phyloP scores from a whole-genome alignment of 2,797 vertebrate species.

The Thamnophis elegans region DNA sequence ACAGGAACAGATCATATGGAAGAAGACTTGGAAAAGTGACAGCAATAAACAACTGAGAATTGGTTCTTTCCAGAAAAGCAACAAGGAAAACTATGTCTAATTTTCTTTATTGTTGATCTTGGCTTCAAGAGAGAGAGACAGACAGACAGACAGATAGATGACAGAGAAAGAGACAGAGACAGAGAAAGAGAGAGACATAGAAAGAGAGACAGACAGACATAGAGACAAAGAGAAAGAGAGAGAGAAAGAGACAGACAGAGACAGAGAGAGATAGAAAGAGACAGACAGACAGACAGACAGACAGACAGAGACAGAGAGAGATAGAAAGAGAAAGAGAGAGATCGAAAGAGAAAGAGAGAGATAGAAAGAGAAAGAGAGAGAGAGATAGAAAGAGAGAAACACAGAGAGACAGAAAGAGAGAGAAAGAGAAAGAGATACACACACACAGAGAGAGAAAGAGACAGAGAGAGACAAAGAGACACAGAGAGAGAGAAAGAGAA shows the following conservation, averaged over 20 bases:
- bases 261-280: too few species aligned
- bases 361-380: not conserved
- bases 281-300: too few species aligned
- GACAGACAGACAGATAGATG: too few species aligned
- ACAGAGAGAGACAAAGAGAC: not conserved
- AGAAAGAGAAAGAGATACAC: not conserved
- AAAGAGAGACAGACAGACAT: not conserved
- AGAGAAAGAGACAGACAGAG: too few species aligned
- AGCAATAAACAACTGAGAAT: not conserved
- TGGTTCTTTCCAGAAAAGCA: constrained; percentile 5
- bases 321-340: too few species aligned
- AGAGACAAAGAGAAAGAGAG: not conserved
- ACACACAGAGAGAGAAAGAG: too few species aligned
- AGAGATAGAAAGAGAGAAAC: not conserved
- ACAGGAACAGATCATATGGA: not conserved
- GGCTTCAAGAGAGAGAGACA: not conserved
- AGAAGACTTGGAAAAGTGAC: not conserved
- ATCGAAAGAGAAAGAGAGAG: too few species aligned
- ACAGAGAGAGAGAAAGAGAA: not conserved
- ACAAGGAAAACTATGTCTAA: not conserved
- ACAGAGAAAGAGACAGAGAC: not conserved
- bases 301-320: too few species aligned
- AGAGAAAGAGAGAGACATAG: not conserved
- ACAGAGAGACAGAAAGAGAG: not conserved
- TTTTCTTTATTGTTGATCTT: not conserved